Evolutionary conservation across 2,888 invertebrate species (phyloP), one percentile per base, ranked within the genome.

Genomic region (Penaeus monodon): DNA sequence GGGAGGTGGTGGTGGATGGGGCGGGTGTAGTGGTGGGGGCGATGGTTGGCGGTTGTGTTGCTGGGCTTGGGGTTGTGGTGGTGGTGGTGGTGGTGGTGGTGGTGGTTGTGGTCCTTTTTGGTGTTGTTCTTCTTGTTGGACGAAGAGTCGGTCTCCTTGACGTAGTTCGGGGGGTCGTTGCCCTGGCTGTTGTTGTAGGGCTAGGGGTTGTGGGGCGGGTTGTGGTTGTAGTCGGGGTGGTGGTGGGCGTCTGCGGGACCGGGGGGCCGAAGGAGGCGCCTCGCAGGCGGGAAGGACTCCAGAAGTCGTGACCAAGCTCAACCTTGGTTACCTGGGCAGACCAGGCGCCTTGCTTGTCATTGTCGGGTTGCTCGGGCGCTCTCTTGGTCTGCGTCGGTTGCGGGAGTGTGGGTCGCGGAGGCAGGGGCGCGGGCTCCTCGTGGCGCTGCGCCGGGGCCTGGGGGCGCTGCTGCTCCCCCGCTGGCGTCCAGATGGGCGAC

Each of bases 401-500:
- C 57, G 57, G 57, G 57, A 57, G 17, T 57, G 57, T 57, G 57
- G 57, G 57, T 57, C 57, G 57, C 57, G 57, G 57, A 57, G 57
- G 57, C 3, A 17, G 3, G 57, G 57, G 57, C 57, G 57, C 14
- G 22, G 78, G n/a, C 63, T 87, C 79, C 24, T 27, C 66, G 38
- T 79, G 66, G 64, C 65, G 38, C 27, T 49, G 33, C 44, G 68
- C 20, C 68, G 20, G 70, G 70, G 27, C 22, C 27, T 27, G 70
- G 24, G 29, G 70, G 27, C 29, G 27, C 14, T 14, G 22, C 70
- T 70, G 27, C 70, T 70, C 70, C n/a, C 29, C 24, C 57, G 57
- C 57, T 3, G 57, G 17, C 17, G 57, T 57, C 85, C 88, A 85
- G 24, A 90, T 81, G n/a, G 88, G 88, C 20, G 88, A 88, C 90